These are phyloP conservation scores for Diabrotica virgifera DNA, from an alignment of 1,140 invertebrate genomes.

Conservation along the genomic window DNA sequence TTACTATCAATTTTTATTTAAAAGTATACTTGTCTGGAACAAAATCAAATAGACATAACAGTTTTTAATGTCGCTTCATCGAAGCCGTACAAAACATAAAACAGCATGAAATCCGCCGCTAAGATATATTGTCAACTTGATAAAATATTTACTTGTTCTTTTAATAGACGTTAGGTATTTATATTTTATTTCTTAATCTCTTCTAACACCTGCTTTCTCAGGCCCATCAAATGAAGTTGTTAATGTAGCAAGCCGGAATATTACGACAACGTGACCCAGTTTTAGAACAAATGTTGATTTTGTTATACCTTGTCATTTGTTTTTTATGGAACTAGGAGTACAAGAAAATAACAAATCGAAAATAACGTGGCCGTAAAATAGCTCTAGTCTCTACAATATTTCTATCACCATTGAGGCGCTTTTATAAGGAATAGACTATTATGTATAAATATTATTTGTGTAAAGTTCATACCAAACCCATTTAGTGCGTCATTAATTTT, in stretches of 20 bases:
- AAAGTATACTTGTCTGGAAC: neutral
- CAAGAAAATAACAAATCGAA: too few species aligned
- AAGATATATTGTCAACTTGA: neutral
- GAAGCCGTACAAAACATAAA: neutral
- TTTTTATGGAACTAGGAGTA: too few species aligned
- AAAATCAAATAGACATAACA: neutral
- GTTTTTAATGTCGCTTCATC: neutral
- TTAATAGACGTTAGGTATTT: neutral
- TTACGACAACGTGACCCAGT: too few species aligned
- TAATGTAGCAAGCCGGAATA: neutral
- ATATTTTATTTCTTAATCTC: constrained; percentile 3
- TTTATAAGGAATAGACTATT: too few species aligned
- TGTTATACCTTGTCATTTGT: too few species aligned
- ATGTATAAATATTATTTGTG: too few species aligned
- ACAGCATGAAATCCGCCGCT: neutral
- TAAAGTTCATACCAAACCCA: too few species aligned
- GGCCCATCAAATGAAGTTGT: neutral
- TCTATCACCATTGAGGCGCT: too few species aligned
- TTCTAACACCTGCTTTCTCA: constrained; percentile 1
- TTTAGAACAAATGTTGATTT: too few species aligned
- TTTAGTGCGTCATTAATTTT: too few species aligned
- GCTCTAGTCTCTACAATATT: too few species aligned
- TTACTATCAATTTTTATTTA: neutral
- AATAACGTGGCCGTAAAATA: too few species aligned
- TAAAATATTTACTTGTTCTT: neutral